Base-by-base conservation (phyloP, 2,797 vertebrate species). In the Melopsittacus undulatus region DNA sequence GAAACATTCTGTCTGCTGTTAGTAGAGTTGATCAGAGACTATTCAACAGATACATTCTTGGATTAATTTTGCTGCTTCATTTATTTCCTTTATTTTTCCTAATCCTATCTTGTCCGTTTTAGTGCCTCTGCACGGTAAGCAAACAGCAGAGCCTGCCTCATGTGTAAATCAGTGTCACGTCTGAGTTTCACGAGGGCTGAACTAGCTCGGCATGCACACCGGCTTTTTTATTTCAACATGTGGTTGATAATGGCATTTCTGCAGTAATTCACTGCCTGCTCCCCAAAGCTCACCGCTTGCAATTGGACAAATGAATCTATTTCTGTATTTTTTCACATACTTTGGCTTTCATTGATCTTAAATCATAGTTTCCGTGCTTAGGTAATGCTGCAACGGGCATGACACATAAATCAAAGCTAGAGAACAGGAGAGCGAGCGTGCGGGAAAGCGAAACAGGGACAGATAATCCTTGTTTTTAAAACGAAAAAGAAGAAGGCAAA, bases 381-480 rank as follows among this genome's bases (percentile, higher is more conserved):
- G 90, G 86, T 96, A 94, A 84, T 85, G 72, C 78, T 92, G 90
- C 86, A 93, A 66, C 34, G 14, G 75, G 79, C 86, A 81, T 61
- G 78, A 89, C 72, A 92, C 86, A 96, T 92, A 94, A 96, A 92
- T 94, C 91, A 94, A 84, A 95, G 83, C 94, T 94, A 75, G 83
- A 43, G 63, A 75, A 34, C 3, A 2, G 77, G 73, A 86, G 78
- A 92, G 63, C 18, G 7, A 93, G 88, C 29, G 10, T 79, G 61
- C 10, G 0, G 79, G 90, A 81, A 90, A 93, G 77, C 1, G 0
- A 77, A 87, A 83, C 80, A 87, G 91, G 76, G 94, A 92, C 91
- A 95, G 95, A 96, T 94, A 93, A 95, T 95, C 93, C 76, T 88
- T 94, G 83, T 83, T 94, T 95, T 89, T 52, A 89, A 87, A 92